Evolutionary conservation across 2,797 vertebrate species (phyloP).

Genomic region (Ispidina lecontei): DNA sequence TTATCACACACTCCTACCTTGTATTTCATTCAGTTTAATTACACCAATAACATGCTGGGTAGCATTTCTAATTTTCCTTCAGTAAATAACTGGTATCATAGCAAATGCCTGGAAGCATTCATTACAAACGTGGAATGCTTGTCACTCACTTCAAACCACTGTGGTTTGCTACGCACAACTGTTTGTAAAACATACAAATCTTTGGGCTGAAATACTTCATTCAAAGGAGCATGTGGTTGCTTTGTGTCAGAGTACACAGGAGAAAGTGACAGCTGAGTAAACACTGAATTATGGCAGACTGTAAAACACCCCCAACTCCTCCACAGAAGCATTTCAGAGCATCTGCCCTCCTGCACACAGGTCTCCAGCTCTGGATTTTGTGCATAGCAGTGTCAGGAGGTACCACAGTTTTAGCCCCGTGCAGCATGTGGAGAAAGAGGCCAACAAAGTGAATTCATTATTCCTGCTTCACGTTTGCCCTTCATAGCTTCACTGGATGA

Average conservation of each 20-base stretch:
- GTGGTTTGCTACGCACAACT: neutral
- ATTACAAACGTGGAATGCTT: neutral
- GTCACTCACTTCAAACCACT: neutral
- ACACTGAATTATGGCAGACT: neutral
- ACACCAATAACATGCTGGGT: neutral
- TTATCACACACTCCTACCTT: neutral
- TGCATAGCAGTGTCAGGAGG: neutral
- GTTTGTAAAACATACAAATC: neutral
- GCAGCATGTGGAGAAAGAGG: neutral
- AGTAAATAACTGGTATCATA: neutral
- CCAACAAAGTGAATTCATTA: neutral
- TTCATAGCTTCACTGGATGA: neutral
- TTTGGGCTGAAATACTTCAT: neutral
- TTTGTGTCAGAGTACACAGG: neutral
- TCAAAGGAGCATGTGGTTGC: neutral
- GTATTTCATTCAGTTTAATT: slow-evolving; percentile 22
- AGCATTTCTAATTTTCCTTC: slow-evolving; percentile 13
- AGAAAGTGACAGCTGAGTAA: neutral
- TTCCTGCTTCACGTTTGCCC: neutral
- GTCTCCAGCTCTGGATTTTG: neutral
- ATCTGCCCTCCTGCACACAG: neutral
- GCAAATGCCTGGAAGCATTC: neutral
- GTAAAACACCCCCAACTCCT: neutral
- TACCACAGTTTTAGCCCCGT: neutral
- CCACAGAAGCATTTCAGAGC: neutral